phyloP scores from a whole-genome alignment of 2,888 invertebrate genomes.

The Dicycla oo region DNA sequence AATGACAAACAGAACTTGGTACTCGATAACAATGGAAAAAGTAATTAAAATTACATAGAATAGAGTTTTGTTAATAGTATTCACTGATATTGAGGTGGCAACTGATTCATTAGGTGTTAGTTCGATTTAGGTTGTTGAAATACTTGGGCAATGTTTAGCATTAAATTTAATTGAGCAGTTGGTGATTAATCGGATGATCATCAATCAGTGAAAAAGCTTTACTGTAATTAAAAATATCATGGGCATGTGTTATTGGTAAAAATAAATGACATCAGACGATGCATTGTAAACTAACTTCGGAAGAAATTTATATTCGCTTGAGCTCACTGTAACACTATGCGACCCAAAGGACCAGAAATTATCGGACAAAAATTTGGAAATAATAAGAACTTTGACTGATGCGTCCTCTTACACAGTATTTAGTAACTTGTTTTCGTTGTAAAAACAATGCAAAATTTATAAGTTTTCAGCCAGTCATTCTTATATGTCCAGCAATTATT shows the following conservation, averaged over 20 bases:
- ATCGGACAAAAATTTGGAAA: neutral
- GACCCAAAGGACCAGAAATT: neutral
- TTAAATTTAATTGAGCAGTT: neutral
- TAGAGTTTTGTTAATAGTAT: slow-evolving; percentile 34
- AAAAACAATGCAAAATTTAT: slow-evolving; percentile 42
- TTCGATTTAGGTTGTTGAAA: neutral
- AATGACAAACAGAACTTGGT: slow-evolving; percentile 54
- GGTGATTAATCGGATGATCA: too few relatives aligned
- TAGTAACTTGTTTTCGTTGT: slow-evolving; percentile 3
- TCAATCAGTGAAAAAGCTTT: neutral
- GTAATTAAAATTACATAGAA: slow-evolving; percentile 53
- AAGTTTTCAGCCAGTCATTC: slow-evolving; percentile 35
- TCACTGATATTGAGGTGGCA: slow-evolving; percentile 37
- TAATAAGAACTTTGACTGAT: neutral
- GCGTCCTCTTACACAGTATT: neutral
- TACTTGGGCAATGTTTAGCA: neutral
- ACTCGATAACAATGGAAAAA: slow-evolving; percentile 60
- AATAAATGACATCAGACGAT: too few relatives aligned
- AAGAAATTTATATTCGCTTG: neutral
- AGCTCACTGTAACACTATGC: neutral
- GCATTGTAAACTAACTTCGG: neutral
- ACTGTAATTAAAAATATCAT: neutral
- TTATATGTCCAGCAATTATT: slow-evolving; percentile 53
- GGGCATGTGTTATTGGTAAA: neutral
- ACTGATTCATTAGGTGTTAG: slow-evolving; percentile 24